These are phyloP conservation scores for Bellardia bayeri DNA, from an alignment of 2,888 invertebrate species.

Conservation along the genomic window DNA sequence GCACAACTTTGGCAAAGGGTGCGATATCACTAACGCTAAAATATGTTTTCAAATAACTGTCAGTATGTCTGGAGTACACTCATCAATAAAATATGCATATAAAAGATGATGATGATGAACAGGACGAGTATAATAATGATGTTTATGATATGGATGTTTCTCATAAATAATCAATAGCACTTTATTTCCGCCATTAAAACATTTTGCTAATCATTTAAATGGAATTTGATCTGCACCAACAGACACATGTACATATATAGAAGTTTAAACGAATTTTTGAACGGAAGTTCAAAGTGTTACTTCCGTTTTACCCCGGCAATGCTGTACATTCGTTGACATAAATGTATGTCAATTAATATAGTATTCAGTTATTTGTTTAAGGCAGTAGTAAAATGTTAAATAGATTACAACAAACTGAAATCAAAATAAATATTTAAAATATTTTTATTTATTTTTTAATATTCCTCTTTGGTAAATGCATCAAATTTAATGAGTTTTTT, in stretches of 20 bases:
- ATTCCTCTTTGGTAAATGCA: neutral
- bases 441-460: neutral
- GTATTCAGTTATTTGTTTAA: neutral
- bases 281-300: constrained; percentile 62
- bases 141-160: neutral
- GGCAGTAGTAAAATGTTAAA: neutral
- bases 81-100: constrained; percentile 24
- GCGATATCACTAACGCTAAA: neutral
- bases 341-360: neutral
- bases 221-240: neutral
- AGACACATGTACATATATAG: neutral
- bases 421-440: neutral
- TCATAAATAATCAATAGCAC: constrained; percentile 38
- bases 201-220: constrained; percentile 1
- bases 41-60: constrained; percentile 14
- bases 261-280: neutral
- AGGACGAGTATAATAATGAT: neutral
- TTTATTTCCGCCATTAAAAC: constrained; percentile 22
- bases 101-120: neutral
- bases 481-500: neutral
- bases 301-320: constrained; percentile 54
- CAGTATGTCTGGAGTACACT: constrained; percentile 2
- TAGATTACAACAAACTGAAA: neutral
- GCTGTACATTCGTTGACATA: neutral
- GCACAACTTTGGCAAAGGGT: constrained; percentile 3